Evolutionary conservation across 2,797 vertebrate species (phyloP).

Genomic region (Lepus townsendii): DNA sequence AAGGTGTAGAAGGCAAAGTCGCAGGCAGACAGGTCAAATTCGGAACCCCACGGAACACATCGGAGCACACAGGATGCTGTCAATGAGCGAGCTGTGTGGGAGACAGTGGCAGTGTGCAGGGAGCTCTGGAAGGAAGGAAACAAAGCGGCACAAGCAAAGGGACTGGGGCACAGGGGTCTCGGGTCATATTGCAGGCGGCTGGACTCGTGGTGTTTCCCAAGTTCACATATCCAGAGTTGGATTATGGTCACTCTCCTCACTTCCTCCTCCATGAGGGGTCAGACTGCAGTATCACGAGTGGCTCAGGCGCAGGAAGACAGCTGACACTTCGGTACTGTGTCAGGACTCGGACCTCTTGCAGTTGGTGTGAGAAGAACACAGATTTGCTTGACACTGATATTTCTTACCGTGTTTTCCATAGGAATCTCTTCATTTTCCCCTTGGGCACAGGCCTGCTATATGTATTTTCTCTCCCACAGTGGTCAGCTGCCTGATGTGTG

Average conservation of each 20-base stretch:
- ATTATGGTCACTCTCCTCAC: not conserved
- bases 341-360: constrained; percentile 7
- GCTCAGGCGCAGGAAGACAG: not conserved
- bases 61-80: not conserved
- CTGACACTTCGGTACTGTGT: not conserved
- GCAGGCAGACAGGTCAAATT: not conserved
- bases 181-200: not conserved
- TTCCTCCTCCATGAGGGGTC: not conserved
- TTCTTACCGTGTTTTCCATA: constrained; percentile 15
- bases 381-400: constrained; percentile 34
- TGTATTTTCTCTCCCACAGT: not conserved
- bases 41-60: not conserved
- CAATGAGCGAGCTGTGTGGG: not conserved
- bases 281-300: not conserved
- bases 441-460: not conserved
- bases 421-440: constrained; percentile 55
- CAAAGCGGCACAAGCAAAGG: not conserved
- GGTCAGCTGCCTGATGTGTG: constrained; percentile 65
- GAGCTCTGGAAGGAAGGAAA: constrained; percentile 33
- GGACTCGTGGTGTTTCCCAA: constrained; percentile 5
- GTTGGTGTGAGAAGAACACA: constrained; percentile 39
- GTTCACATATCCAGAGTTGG: constrained; percentile 24
- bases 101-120: not conserved
- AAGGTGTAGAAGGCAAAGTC: not conserved
- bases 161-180: not conserved